Conservation (phyloP, 2,113 vertebrate genomes). For the Kryptolebias marmoratus region DNA sequence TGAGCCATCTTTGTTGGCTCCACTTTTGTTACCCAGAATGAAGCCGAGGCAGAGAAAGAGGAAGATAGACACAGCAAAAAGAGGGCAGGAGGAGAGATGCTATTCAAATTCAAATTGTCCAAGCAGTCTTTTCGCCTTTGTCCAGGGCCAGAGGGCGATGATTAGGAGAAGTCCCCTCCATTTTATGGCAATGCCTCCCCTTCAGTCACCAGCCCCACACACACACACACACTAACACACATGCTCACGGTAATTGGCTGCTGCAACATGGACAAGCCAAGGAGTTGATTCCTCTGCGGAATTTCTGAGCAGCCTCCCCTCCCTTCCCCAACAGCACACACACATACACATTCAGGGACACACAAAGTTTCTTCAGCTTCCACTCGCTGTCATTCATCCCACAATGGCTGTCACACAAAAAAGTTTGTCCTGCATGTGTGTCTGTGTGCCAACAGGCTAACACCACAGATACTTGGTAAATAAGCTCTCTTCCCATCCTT, state of each 20-base stretch:
- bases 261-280: slow-evolving; percentile 69
- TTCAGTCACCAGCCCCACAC: slow-evolving; percentile 25
- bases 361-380: slow-evolving; percentile 41
- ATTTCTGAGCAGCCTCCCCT: slow-evolving; percentile 64
- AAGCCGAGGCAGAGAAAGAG: slow-evolving; percentile 51
- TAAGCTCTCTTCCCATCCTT: slow-evolving; percentile 37
- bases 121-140: slow-evolving; percentile 75
- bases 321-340: slow-evolving; percentile 35
- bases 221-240: slow-evolving; percentile 17
- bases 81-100: slow-evolving; percentile 62
- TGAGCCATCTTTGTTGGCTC: slow-evolving; percentile 76
- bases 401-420: slow-evolving; percentile 73
- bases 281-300: slow-evolving; percentile 75
- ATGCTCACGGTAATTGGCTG: slow-evolving; percentile 72
- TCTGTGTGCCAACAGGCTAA: slow-evolving; percentile 56
- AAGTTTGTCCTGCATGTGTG: slow-evolving; percentile 40
- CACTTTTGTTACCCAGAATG: slow-evolving; percentile 66
- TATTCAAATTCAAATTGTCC: slow-evolving; percentile 81
- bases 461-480: slow-evolving; percentile 32
- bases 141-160: slow-evolving; percentile 72
- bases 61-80: slow-evolving; percentile 35
- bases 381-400: slow-evolving; percentile 76
- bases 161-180: slow-evolving; percentile 76
- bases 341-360: slow-evolving; percentile 11
- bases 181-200: slow-evolving; percentile 65